These are phyloP conservation scores for Cromileptes altivelis DNA, from an alignment of 2,113 vertebrate genomes.

Conservation along the genomic window DNA sequence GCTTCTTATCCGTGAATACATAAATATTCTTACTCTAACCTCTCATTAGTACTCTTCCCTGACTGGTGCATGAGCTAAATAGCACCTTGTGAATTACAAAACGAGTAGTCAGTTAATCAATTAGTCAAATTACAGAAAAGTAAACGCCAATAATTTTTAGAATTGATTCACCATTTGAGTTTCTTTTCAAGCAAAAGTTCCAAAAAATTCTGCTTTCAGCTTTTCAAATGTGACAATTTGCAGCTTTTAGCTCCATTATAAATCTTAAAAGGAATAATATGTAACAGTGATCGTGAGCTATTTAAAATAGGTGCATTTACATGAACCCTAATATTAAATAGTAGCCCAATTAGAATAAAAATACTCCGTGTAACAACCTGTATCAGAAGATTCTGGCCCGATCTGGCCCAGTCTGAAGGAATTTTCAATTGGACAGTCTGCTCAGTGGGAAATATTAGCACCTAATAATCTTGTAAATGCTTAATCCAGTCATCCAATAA, in stretches of 20 bases:
- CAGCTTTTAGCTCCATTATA: neutral
- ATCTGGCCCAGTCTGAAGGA: too few relatives aligned
- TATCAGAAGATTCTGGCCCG: too few relatives aligned
- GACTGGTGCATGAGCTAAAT: neutral
- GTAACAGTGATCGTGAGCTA: neutral
- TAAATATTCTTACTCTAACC: neutral
- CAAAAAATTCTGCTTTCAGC: too few relatives aligned
- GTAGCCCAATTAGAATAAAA: too few relatives aligned
- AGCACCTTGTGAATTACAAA: neutral
- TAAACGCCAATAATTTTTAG: neutral
- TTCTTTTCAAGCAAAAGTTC: neutral
- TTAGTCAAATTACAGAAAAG: neutral
- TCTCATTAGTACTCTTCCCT: neutral
- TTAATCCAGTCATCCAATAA: too few relatives aligned
- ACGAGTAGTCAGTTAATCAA: neutral
- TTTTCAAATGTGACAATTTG: neutral
- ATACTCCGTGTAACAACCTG: too few relatives aligned
- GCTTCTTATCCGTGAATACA: conserved; percentile 14
- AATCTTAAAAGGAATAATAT: neutral
- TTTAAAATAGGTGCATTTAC: too few relatives aligned
- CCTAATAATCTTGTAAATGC: too few relatives aligned
- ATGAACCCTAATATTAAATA: too few relatives aligned
- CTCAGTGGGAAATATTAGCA: too few relatives aligned
- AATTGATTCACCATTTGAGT: neutral
- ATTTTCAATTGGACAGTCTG: too few relatives aligned